These are phyloP conservation scores for Sisor rabdophorus DNA, from an alignment of 2,113 vertebrate species.

Conservation along the genomic window DNA sequence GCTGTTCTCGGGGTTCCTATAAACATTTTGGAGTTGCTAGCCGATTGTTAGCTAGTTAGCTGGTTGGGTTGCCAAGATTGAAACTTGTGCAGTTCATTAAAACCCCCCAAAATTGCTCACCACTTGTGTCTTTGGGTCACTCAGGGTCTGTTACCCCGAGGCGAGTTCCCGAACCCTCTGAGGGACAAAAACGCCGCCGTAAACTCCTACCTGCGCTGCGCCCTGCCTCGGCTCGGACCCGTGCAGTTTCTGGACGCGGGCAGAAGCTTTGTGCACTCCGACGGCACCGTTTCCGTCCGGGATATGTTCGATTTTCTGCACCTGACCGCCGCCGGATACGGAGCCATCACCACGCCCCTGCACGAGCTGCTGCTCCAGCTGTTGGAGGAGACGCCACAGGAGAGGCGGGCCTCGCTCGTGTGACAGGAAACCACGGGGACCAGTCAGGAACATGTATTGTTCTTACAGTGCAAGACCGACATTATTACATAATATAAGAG, in stretches of 20 bases:
- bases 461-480: constrained; percentile 6
- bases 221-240: constrained; percentile 78
- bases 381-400: constrained; percentile 92
- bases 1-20: no score
- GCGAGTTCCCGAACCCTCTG: constrained; percentile 89
- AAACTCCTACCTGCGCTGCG: constrained; percentile 79
- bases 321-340: constrained; percentile 85
- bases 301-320: constrained; percentile 99
- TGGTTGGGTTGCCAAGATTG: not conserved
- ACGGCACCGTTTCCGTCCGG: constrained; percentile 85
- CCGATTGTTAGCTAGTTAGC: not conserved
- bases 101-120: not conserved
- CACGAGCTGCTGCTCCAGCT: constrained; percentile 96
- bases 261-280: constrained; percentile 85
- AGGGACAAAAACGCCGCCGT: constrained; percentile 89
- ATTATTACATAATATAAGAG: constrained; percentile 24
- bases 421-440: constrained; percentile 61
- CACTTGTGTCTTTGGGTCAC: not conserved
- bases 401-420: constrained; percentile 86
- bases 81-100: not conserved
- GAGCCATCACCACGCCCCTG: constrained; percentile 83
- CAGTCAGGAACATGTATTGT: constrained; percentile 11
- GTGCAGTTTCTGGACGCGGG: constrained; percentile 86
- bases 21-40: no score
- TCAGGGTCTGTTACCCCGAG: constrained; percentile 90